Base-by-base conservation (phyloP, 2,888 invertebrate genomes). In the Dryobota labecula region DNA sequence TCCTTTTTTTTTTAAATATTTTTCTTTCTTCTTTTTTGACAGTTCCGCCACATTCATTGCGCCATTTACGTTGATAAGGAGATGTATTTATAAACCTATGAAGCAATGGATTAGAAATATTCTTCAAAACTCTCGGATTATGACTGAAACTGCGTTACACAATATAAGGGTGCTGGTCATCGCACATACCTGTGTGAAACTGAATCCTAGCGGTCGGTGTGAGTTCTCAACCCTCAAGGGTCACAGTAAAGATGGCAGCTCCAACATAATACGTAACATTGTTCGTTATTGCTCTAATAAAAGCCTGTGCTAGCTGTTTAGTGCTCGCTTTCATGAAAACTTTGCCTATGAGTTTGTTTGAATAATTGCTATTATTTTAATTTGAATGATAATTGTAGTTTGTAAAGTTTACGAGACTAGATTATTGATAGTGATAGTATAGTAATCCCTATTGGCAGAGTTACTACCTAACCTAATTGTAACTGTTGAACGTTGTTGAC, bases 211-310 rank as follows among this genome's bases (percentile, higher is more conserved):
- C 33, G 13, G 61, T 0, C 33, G 0, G 61, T 74, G 69, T 79
- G 74, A 77, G 74, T 64, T 1, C 11, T 1, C 38, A 51, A 30
- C 2, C 56, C 51, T 61, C 69, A n/a, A 49, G 60, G 64, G 77
- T 69, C 75, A 79, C 51, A 33, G 66, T 53, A 64, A 78, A 79
- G 79, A 79, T 79, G 75, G 64, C 69, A 74, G 41, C 11, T 45
- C 68, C n/a, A 30, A 69, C 69, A 64, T 47, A 83, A 76, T 67
- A 74, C 73, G 53, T 57, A 76, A 83, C 84, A 76, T 68, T 76
- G 82, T 69, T 80, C 58, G 69, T 83, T 82, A 84, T 69, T 38
- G 69, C 62, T 71, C 67, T 54, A 73, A 79, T 82, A 77, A 79
- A 78, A 79, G 56, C 51, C 61, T 54, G 51, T 30, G 67, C 54